Percentiles rank a stretch among this genome's conserved stretches.
These are phyloP conservation scores for Drosophila nebulosa DNA, from an alignment of 1,140 invertebrate genomes.

Conservation along the genomic window DNA sequence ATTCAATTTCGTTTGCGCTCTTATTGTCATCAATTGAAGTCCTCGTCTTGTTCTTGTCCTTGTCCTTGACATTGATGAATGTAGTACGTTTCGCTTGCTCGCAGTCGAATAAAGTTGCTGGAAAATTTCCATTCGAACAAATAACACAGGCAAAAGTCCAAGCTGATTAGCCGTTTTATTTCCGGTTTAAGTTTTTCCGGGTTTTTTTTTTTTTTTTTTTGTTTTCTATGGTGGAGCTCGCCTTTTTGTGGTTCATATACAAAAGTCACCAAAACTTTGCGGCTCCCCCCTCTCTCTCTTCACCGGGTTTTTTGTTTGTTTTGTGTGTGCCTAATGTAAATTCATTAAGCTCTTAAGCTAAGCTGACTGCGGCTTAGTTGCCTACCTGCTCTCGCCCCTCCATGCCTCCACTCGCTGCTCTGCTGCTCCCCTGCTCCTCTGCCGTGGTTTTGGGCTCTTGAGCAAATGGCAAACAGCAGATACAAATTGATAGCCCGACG, in stretches of 20 bases:
- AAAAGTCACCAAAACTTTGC: slow-evolving; percentile 3
- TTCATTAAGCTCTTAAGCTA: slow-evolving; percentile 37
- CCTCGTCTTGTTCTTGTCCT: slow-evolving; percentile 18
- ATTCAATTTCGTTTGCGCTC: slow-evolving; percentile 48
- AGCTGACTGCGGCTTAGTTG: slow-evolving; percentile 19
- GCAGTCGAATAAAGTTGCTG: slow-evolving; percentile 20
- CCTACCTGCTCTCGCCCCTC: slow-evolving; percentile 11
- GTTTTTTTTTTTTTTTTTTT: too few relatives aligned
- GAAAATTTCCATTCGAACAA: slow-evolving; percentile 3
- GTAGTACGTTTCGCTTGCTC: slow-evolving; percentile 1
- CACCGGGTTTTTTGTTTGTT: slow-evolving; percentile 17
- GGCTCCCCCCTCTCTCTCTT: not conserved
- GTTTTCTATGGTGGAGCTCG: not conserved
- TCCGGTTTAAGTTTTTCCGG: not conserved
- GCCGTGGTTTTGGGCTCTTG: not conserved
- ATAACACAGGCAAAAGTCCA: not conserved
- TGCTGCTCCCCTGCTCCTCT: too few relatives aligned
- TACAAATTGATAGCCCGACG: slow-evolving; percentile 52
- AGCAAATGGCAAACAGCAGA: not conserved
- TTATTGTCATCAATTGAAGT: slow-evolving; percentile 45
- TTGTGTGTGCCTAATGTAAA: slow-evolving; percentile 36
- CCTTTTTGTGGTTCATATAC: slow-evolving; percentile 11
- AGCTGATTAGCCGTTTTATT: not conserved
- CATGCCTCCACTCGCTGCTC: too few relatives aligned
- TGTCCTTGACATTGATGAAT: slow-evolving; percentile 43